These are phyloP conservation scores for Drosophila infuscata DNA, from an alignment of 2,888 invertebrate species.

Conservation along the genomic window DNA sequence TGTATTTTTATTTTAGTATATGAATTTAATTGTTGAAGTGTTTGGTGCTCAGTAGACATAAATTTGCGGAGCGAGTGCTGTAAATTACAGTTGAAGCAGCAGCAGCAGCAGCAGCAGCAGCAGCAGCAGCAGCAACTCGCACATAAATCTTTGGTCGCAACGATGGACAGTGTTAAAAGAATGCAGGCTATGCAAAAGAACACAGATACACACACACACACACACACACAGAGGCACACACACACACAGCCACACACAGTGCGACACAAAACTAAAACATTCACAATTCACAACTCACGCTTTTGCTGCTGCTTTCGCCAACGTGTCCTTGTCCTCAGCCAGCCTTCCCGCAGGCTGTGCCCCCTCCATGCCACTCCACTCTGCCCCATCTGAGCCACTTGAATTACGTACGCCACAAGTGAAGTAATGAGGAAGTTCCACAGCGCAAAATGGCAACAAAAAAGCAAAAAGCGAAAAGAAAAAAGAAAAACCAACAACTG, in stretches of 20 bases:
- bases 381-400: conserved; percentile 60
- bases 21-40: conserved; percentile 39
- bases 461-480: conserved; percentile 5
- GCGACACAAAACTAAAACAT: conserved; percentile 71
- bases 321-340: conserved; percentile 21
- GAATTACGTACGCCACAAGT: conserved; percentile 81
- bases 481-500: conserved; percentile 22
- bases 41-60: conserved; percentile 54
- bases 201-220: conserved; percentile 4
- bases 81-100: conserved; percentile 74
- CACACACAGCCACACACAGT: conserved; percentile 13
- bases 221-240: conserved; percentile 32
- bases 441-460: conserved; percentile 20
- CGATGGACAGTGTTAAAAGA: conserved; percentile 54
- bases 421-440: conserved; percentile 71
- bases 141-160: conserved; percentile 68
- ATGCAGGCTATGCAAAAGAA: conserved; percentile 56
- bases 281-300: conserved; percentile 47
- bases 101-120: conserved; percentile 42
- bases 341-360: neutral
- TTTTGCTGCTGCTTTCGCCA: conserved; percentile 13
- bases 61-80: conserved; percentile 65
- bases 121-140: conserved; percentile 53
- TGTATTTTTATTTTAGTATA: conserved; percentile 40
- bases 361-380: neutral